Base-by-base conservation (phyloP, 1,140 invertebrate species). In the Centruroides vittatus region DNA sequence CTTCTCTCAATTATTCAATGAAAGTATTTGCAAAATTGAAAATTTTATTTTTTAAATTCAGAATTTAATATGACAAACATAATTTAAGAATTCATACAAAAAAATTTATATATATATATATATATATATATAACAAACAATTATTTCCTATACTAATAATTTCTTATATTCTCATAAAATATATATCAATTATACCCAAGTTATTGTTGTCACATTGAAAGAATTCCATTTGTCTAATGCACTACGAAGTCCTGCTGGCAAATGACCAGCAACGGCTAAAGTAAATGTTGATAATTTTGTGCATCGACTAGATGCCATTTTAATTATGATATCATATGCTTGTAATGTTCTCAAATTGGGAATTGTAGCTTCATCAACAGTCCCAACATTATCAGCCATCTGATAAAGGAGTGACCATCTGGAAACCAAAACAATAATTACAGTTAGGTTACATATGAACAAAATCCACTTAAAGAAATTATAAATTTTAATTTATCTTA, bases 211-310 rank as follows among this genome's bases (percentile, higher is more conserved):
- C 11, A 77, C 72, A 5, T 68, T 70, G 5, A 76, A 77, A 11
- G 72, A 75, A 67, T 80, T 82, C 84, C 84, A 86, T 62, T 82
- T 82, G 61, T 85, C 82, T 3, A 85, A 70, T 4, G 80, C 78
- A 51, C 78, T 78, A 10, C 77, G 74, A 3, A 85, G 74, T 49
- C 74, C 73, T 36, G 74, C 73, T 3, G 84, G 84, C 57, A 86
- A 70, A 12, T 80, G 72, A 3, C 75, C 72, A 48, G 79, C 78
- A 13, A 85, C 72, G 35, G 78, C 76, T 3, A 76, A 70, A 36
- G 82, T 77, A 49, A 82, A 74, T 34, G 76, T 65, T n/a, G 73
- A 72, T 35, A 76, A 70, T 60, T 75, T 75, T 49, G 71, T 75
- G 68, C 76, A 77, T 47, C 75, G 76, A 41, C 72, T 78, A 3